phyloP scores from a whole-genome alignment of 2,113 vertebrate species.

The Chaetops frenatus region DNA sequence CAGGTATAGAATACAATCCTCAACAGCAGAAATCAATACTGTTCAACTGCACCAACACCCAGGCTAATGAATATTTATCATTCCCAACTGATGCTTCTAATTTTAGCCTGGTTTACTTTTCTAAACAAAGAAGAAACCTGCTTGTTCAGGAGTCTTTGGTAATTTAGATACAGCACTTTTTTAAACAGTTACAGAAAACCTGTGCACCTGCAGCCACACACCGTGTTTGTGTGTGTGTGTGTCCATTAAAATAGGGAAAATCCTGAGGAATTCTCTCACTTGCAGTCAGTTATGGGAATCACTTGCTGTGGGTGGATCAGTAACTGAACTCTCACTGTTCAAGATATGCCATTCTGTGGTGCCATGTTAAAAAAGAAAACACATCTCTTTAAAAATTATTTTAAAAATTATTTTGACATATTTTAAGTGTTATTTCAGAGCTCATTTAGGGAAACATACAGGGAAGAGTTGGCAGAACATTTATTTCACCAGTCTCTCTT shows the following conservation, averaged over 20 bases:
- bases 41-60: not conserved
- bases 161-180: not conserved
- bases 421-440: not conserved
- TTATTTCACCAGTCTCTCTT: not conserved
- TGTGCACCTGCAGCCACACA: not conserved
- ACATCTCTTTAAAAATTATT: not conserved
- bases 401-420: not conserved
- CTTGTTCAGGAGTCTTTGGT: not conserved
- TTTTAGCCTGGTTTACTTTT: not conserved
- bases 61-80: slow-evolving; percentile 33
- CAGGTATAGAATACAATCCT: not conserved
- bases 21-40: slow-evolving; percentile 16
- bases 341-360: not conserved
- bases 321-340: not conserved
- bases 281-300: not conserved
- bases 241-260: not conserved
- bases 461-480: not conserved
- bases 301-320: not conserved
- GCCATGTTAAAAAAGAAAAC: not conserved
- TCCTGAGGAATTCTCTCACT: not conserved
- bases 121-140: not conserved
- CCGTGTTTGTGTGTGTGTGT: fast-evolving
- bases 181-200: not conserved
- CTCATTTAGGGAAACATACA: not conserved
- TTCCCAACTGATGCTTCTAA: not conserved